A percentile compares a stretch with the other conserved stretches of the same genome.
phyloP scores from a whole-genome alignment of 2,888 invertebrate species.

The Baccha elongata region DNA sequence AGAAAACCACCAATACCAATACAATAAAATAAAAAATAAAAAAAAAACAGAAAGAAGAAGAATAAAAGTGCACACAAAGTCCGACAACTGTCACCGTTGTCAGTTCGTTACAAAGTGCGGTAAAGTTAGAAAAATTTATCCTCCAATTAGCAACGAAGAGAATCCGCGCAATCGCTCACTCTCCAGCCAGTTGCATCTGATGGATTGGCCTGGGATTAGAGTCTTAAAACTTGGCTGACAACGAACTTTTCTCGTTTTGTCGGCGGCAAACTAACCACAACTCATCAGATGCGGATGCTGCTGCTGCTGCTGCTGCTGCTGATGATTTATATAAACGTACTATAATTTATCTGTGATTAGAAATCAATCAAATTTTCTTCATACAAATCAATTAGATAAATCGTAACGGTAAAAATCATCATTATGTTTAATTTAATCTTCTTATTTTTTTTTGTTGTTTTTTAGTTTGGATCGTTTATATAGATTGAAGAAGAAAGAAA shows the following conservation, averaged over 20 bases:
- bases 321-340: neutral
- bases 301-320: neutral
- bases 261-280: conserved; percentile 58
- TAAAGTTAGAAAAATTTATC: conserved; percentile 67
- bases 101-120: conserved; percentile 30
- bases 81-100: conserved; percentile 16
- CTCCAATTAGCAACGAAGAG: conserved; percentile 68
- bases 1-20: neutral
- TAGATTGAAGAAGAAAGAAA: conserved; percentile 27
- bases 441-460: neutral
- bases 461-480: neutral
- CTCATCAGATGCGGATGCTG: conserved; percentile 43
- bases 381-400: conserved; percentile 74
- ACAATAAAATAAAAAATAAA: conserved; percentile 12
- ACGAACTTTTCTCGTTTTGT: conserved; percentile 32
- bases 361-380: conserved; percentile 74
- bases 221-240: conserved; percentile 16
- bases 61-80: conserved; percentile 18
- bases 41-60: conserved; percentile 4
- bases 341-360: conserved; percentile 67
- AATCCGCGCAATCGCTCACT: conserved; percentile 56
- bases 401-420: conserved; percentile 70
- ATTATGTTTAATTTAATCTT: conserved; percentile 66
- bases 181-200: conserved; percentile 17
- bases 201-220: conserved; percentile 22